A percentile compares a stretch with the other conserved stretches of the same genome.
These are phyloP conservation scores for Trichomycterus rosablanca DNA, from an alignment of 2,113 vertebrate genomes.

Conservation along the genomic window DNA sequence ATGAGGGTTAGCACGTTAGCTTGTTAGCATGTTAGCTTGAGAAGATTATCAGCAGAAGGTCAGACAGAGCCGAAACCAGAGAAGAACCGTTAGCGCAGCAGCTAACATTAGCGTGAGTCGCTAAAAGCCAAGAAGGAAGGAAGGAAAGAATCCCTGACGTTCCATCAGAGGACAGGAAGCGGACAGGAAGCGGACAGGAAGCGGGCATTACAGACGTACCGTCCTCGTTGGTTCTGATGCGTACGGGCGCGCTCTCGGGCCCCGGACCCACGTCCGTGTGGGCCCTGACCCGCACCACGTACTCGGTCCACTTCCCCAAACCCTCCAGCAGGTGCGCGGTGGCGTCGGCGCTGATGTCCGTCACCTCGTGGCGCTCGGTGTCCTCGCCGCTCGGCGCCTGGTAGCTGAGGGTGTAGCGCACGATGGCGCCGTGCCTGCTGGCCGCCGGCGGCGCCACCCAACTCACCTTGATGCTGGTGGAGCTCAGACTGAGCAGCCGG, in stretches of 20 bases:
- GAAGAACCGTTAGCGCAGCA: not conserved
- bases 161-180: not conserved
- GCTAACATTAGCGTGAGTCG: not conserved
- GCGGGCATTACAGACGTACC: conserved; percentile 77
- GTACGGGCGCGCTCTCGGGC: conserved; percentile 86
- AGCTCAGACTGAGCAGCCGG: conserved; percentile 85
- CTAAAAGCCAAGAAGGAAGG: conserved; percentile 21
- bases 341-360: conserved; percentile 80
- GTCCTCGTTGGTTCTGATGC: conserved; percentile 91
- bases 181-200: not conserved
- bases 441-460: conserved; percentile 93
- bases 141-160: conserved; percentile 27
- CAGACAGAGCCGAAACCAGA: not conserved
- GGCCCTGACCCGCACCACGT: conserved; percentile 97
- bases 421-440: conserved; percentile 92
- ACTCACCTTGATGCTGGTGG: conserved; percentile 98
- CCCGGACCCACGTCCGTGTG: conserved; percentile 97
- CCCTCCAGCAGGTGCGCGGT: conserved; percentile 86
- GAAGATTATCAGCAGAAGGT: not conserved
- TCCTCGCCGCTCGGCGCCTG: conserved; percentile 88
- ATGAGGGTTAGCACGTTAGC: too few species aligned
- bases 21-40: too few species aligned
- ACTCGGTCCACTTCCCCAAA: conserved; percentile 99
- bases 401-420: conserved; percentile 92
- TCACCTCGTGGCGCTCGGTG: conserved; percentile 82